Evolutionary conservation across 2,888 invertebrate species (phyloP).

Genomic region (Diaphora mendica): DNA sequence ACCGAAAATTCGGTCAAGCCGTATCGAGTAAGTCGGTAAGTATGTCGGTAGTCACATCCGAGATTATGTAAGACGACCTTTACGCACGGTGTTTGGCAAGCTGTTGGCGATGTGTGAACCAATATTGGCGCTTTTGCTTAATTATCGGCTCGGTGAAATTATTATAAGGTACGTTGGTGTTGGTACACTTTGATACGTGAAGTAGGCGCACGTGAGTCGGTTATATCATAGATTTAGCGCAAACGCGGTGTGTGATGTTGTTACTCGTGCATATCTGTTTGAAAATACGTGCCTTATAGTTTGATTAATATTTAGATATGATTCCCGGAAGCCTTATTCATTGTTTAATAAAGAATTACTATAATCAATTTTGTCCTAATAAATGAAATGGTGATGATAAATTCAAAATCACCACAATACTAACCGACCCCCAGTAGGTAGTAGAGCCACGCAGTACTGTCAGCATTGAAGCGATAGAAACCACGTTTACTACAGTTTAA

Average conservation of each 20-base stretch:
- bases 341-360: not conserved
- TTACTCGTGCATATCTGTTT: not conserved
- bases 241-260: not conserved
- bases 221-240: slow-evolving; percentile 12
- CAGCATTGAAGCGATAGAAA: too few species aligned
- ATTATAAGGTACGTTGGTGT: slow-evolving; percentile 15
- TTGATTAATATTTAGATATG: not conserved
- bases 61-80: slow-evolving; percentile 51
- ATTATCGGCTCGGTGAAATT: slow-evolving; percentile 22
- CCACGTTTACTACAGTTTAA: too few species aligned
- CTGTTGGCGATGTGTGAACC: slow-evolving; percentile 37
- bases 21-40: slow-evolving; percentile 35
- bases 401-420: not conserved
- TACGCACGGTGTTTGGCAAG: slow-evolving; percentile 42
- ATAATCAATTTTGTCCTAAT: not conserved
- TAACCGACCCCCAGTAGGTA: too few species aligned
- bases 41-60: slow-evolving; percentile 42
- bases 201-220: slow-evolving; percentile 10
- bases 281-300: not conserved
- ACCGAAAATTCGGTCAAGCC: slow-evolving; percentile 42
- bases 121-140: slow-evolving; percentile 40
- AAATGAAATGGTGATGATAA: not conserved
- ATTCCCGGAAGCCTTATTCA: not conserved
- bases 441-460: too few species aligned
- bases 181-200: slow-evolving; percentile 14